Evolutionary conservation across 37 sponge, comb jelly and placozoan species (phyloP).

Genomic region (Cladorhizidae sp.): DNA sequence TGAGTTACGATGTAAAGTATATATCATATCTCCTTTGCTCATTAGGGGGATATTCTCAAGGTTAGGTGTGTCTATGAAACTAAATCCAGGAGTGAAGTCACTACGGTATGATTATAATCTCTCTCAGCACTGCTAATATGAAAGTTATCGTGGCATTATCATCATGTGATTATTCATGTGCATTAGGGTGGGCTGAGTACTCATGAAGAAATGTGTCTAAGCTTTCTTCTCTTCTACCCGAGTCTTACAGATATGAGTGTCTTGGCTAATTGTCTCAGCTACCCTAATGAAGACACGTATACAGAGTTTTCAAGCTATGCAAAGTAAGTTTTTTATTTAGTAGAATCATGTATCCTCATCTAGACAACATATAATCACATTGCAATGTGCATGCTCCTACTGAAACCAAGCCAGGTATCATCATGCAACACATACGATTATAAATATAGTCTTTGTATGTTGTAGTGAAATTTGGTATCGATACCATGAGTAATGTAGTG

Average conservation of each 20-base stretch:
- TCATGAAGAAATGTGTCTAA: constrained; percentile 48
- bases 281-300: too few relatives aligned
- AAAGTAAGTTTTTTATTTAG: too few relatives aligned
- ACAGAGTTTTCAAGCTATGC: too few relatives aligned
- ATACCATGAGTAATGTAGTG: too few relatives aligned
- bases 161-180: neutral
- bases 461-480: too few relatives aligned
- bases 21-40: neutral
- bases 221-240: constrained; percentile 39
- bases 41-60: constrained; percentile 14
- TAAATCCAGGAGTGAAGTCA: neutral
- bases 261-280: neutral
- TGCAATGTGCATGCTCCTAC: too few relatives aligned
- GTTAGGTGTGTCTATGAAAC: constrained; percentile 25
- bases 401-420: too few relatives aligned
- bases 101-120: constrained; percentile 32
- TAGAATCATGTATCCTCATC: too few relatives aligned
- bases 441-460: too few relatives aligned
- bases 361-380: too few relatives aligned
- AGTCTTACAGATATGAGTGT: neutral
- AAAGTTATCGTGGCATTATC: neutral
- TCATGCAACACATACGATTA: too few relatives aligned
- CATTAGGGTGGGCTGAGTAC: constrained; percentile 47
- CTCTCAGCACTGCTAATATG: neutral
- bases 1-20: too few relatives aligned